Evolutionary conservation across 2,888 invertebrate species (phyloP), one percentile per base, ranked within the genome.

Genomic region (Sinodicranocentrus sp.): DNA sequence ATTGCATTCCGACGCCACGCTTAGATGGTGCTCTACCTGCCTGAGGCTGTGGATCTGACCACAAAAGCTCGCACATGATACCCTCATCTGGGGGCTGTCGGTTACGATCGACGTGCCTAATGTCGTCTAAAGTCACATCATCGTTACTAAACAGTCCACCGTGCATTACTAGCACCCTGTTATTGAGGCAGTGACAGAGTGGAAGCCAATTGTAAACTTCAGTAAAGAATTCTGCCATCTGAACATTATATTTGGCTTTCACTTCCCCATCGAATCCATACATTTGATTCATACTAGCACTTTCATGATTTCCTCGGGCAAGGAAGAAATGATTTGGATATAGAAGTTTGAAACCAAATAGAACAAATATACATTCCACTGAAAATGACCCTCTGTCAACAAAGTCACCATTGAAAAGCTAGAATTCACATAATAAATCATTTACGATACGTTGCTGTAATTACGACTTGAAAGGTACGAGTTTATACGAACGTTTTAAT

Each of bases 181-280:
- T 92, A 91, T 98, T 99, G 90, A 99, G 94, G 91, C 98, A 96
- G 91, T 99, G 99, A 57, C 97, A 96, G 75, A 99, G 92, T 0
- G 99, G 99, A 87, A 99, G 92, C 95, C 96, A 97, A 91, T 99
- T 99, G 92, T 98, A 99, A 21, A 99, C 98, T 92, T 99, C 98
- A 0, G 98, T 98, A 92, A 99, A 99, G 65, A 99, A 93, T 87
- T 98, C 97, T 0, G 97, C 96, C 98, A 99, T 99, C 91, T 97
- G 95, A 21, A 94, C 92, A 0, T 96, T 95, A 91, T 98, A 99
- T 91, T 99, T 99, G 5, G 96, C 94, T 89, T 97, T 96, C 0
- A 99, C 99, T 92, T 99, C 99, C 0, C 99, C 99, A 86, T 98
- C 96, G 92, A 99, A 99, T 0, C 99, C 99, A 91, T 99, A 99